Evolutionary conservation across 2,888 invertebrate species (phyloP).

Genomic region (Ectobius pallidus): DNA sequence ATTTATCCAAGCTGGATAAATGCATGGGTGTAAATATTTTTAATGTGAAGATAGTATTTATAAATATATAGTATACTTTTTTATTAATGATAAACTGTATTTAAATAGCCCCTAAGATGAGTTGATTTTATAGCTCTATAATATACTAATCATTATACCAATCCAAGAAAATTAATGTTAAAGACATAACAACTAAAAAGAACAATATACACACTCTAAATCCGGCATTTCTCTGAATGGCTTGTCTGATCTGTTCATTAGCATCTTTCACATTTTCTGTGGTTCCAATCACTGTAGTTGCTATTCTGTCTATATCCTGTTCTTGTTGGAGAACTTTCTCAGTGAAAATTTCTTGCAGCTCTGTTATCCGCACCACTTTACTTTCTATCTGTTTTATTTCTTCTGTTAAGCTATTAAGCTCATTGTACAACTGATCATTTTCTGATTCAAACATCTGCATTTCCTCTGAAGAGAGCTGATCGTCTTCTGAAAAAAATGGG

Average conservation of each 20-base stretch:
- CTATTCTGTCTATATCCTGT: constrained; percentile 88
- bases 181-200: constrained; percentile 94
- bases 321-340: constrained; percentile 92
- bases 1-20: too few species aligned
- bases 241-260: constrained; percentile 96
- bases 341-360: constrained; percentile 93
- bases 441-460: constrained; percentile 92
- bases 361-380: constrained; percentile 94
- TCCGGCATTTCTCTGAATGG: constrained; percentile 96
- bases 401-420: constrained; percentile 85
- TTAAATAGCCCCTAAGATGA: too few species aligned
- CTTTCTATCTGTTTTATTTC: constrained; percentile 90
- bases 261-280: constrained; percentile 96
- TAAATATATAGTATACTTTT: too few species aligned
- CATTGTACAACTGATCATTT: constrained; percentile 84
- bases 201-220: constrained; percentile 93
- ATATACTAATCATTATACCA: constrained; percentile 99
- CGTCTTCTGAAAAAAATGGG: constrained; percentile 59
- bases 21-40: too few species aligned
- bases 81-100: too few species aligned
- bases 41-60: too few species aligned
- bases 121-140: too few species aligned
- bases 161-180: constrained; percentile 93
- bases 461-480: constrained; percentile 81
- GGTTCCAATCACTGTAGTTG: constrained; percentile 85